Conservation (phyloP, 53 echinoderm and acorn worm species). For the Antedon mediterranea region DNA sequence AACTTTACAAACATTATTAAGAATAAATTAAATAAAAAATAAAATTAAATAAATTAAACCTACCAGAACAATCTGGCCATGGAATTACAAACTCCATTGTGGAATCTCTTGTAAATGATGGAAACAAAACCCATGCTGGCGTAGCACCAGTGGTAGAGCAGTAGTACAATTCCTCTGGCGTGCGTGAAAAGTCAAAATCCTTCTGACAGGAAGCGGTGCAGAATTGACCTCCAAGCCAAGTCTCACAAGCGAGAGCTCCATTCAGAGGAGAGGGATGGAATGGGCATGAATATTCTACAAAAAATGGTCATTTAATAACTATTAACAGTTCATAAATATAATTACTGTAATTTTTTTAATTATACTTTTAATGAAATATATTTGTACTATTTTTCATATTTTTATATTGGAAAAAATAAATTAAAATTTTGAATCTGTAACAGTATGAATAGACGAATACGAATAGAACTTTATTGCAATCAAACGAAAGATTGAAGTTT, state of each 20-base stretch:
- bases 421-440: no score
- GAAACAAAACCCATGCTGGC: neutral
- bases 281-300: slow-evolving; percentile 24
- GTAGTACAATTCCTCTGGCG: slow-evolving; percentile 12
- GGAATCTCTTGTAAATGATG: neutral
- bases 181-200: slow-evolving; percentile 20
- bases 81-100: slow-evolving; percentile 9
- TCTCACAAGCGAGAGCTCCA: slow-evolving; percentile 28
- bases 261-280: slow-evolving; percentile 20
- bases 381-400: no score
- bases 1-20: no score
- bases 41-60: neutral
- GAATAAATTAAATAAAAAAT: no score
- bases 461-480: no score
- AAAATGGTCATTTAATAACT: neutral
- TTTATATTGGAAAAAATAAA: no score
- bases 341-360: no score
- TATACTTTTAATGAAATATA: no score
- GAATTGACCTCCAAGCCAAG: slow-evolving; percentile 29
- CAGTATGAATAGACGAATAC: no score
- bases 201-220: slow-evolving; percentile 25
- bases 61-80: slow-evolving; percentile 39
- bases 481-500: no score
- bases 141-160: neutral
- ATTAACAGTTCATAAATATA: no score